phyloP scores from a whole-genome alignment of 2,113 vertebrate species.

The Halichoerus grypus region DNA sequence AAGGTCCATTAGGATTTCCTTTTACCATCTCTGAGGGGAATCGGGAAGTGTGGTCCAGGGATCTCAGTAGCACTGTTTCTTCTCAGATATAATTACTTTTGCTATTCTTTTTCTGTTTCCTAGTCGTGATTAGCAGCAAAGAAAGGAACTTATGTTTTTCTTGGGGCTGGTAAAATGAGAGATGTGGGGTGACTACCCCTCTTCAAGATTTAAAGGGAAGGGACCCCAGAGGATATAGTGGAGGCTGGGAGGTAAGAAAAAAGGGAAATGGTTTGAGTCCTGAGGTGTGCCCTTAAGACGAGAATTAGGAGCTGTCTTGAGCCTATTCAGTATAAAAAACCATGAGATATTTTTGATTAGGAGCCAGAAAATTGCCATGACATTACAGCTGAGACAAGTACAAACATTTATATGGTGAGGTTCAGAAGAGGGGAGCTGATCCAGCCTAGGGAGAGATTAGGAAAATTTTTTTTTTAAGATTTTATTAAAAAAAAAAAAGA shows the following conservation, averaged over 20 bases:
- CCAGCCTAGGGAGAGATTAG: not conserved
- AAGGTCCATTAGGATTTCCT: not conserved
- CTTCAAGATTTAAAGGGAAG: not conserved
- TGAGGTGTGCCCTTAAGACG: not conserved
- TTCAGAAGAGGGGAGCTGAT: not conserved
- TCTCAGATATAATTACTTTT: not conserved
- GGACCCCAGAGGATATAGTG: not conserved
- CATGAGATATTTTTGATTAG: not conserved
- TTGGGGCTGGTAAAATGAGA: slow-evolving; percentile 31
- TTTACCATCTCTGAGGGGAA: not conserved
- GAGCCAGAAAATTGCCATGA: not conserved
- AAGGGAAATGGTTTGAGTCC: not conserved
- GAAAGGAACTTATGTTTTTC: not conserved
- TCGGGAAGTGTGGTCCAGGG: not conserved
- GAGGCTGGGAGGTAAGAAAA: not conserved
- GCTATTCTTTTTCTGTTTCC: not conserved
- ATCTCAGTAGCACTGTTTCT: not conserved
- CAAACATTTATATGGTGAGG: not conserved
- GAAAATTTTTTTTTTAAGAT: not conserved
- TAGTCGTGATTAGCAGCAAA: slow-evolving; percentile 17
- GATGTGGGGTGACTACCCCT: not conserved
- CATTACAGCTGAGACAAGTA: not conserved
- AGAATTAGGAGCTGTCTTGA: not conserved
- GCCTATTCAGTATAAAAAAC: not conserved
- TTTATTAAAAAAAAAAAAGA: too few species aligned